Evolutionary conservation across 2,797 vertebrate genomes (phyloP), one percentile per base, ranked within the genome.

Genomic region (Mormyrus proboscirostris): DNA sequence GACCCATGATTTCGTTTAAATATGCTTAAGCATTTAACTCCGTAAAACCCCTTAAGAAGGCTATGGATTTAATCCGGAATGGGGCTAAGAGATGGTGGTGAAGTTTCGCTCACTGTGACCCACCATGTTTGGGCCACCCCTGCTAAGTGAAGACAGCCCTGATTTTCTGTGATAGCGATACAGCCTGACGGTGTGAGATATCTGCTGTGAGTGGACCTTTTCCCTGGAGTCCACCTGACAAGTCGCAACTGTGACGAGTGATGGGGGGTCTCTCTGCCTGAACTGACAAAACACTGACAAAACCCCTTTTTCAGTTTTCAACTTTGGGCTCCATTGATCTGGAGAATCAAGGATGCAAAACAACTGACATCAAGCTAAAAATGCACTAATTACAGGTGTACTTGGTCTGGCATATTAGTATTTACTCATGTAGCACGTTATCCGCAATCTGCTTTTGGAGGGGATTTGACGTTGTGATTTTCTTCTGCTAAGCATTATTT

Each of bases 401-500:
- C 16, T 7, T 79, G 29, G 4, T 33, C 29, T 79, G 38, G 38
- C 3, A 79, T 41, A 3, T n/a, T 19, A 79, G 16, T 41, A n/a
- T 79, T 88, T 41, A 51, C 25, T 33, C 47, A 3, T 49, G 38
- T 69, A 65, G 41, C 0, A 29, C 16, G 1, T 33, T 55, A 8
- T 9, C 44, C 10, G 0, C 38, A 7, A 51, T 55, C 12, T 4
- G 44, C 9, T 14, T 55, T 19, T 22, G 19, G 47, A 29, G 51
- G 33, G 51, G 4, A 84, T 85, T 19, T 89, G 88, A 16, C 38
- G 10, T 65, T 19, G 65, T 53, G 19, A 82, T 88, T 55, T n/a
- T n/a, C 16, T 86, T 14, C 89, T 88, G 83, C 53, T 88, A 93
- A 94, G 91, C 92, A 85, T 50, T 10, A 1, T 51, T 82, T 90